Conservation (phyloP, 2,113 vertebrate genomes). For the Lanius collurio region DNA sequence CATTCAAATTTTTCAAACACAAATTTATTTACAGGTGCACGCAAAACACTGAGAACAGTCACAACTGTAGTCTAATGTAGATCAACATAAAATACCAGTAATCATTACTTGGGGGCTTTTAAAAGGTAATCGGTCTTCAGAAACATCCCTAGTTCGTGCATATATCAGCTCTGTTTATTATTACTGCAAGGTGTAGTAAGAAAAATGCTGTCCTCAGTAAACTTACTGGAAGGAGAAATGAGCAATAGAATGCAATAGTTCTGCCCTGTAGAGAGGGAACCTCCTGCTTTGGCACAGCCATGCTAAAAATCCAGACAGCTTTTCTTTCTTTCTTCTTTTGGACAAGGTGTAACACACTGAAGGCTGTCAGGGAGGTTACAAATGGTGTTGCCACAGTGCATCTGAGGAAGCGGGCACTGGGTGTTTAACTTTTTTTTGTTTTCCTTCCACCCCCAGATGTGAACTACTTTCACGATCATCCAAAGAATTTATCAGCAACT, state of each 20-base stretch:
- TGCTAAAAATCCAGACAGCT: background rate
- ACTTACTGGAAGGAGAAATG: background rate
- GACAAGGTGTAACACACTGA: background rate
- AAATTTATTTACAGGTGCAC: background rate
- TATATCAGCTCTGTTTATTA: background rate
- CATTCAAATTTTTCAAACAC: background rate
- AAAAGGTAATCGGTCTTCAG: background rate
- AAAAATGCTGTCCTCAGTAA: background rate
- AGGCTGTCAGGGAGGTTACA: background rate
- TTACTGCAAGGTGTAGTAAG: background rate
- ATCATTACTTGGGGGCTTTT: background rate
- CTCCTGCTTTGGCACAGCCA: background rate
- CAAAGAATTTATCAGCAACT: background rate
- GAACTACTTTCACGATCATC: background rate
- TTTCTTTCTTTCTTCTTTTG: background rate
- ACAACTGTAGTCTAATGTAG: background rate
- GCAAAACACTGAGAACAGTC: background rate
- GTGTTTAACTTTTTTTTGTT: background rate
- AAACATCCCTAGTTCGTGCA: background rate
- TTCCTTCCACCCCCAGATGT: background rate
- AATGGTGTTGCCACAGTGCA: background rate
- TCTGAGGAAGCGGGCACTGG: background rate
- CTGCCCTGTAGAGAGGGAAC: background rate
- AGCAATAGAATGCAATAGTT: background rate
- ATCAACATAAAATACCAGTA: background rate